Conservation (phyloP, 2,113 vertebrate genomes). For the Sphaerodactylus townsendi region DNA sequence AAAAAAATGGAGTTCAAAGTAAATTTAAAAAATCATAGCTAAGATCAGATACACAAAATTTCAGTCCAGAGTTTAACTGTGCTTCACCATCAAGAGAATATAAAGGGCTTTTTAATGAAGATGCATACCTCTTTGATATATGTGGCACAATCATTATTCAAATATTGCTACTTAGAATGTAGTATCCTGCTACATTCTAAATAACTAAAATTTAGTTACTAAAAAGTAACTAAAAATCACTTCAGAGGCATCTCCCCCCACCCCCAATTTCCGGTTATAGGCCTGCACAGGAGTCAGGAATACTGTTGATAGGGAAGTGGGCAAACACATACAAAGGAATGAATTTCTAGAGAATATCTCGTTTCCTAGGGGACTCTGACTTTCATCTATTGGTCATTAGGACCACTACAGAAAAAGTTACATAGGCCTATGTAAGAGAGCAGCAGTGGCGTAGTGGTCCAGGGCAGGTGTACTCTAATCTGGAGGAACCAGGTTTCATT, state of each 20-base stretch:
- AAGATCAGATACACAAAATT: neutral
- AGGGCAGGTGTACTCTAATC: no score
- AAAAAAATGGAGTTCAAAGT: neutral
- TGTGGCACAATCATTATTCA: neutral
- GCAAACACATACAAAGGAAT: neutral
- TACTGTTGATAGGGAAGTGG: neutral
- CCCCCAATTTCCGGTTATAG: neutral
- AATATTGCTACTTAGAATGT: neutral
- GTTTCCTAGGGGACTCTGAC: neutral
- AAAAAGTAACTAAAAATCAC: neutral
- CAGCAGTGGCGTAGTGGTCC: no score
- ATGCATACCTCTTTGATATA: neutral
- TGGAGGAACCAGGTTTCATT: no score
- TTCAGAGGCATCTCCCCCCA: neutral
- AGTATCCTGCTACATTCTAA: neutral
- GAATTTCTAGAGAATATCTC: neutral
- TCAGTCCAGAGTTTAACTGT: neutral
- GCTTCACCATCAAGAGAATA: neutral
- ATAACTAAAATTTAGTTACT: no score
- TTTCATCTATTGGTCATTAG: neutral
- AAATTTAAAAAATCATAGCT: neutral
- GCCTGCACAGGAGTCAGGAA: neutral
- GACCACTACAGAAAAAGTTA: neutral
- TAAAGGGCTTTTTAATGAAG: neutral
- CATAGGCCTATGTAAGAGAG: no score